Evolutionary conservation across 2,113 vertebrate genomes (phyloP).

Genomic region (Mesembrinibis cayennensis): DNA sequence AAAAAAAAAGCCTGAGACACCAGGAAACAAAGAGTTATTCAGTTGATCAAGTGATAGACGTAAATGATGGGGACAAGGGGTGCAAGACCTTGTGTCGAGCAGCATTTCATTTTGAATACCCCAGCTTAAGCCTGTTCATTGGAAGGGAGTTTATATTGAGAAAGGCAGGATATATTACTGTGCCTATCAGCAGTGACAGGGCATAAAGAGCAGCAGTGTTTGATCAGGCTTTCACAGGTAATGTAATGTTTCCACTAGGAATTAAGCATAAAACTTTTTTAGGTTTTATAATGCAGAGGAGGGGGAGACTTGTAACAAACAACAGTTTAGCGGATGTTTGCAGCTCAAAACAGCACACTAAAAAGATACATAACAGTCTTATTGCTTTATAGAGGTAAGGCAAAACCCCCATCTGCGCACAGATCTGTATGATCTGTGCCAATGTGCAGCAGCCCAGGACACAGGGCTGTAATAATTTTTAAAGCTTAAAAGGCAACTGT

Average conservation of each 20-base stretch:
- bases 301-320: background rate
- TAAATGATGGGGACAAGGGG: background rate
- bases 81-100: constrained; percentile 25
- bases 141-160: background rate
- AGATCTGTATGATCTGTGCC: background rate
- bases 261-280: constrained; percentile 47
- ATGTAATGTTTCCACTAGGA: constrained; percentile 63
- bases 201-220: constrained; percentile 58
- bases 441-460: background rate
- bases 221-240: constrained; percentile 47
- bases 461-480: background rate
- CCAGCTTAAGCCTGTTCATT: constrained; percentile 29
- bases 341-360: background rate
- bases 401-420: background rate
- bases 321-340: background rate
- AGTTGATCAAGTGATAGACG: constrained; percentile 33
- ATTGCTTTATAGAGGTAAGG: background rate
- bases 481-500: background rate
- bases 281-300: background rate
- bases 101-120: constrained; percentile 52
- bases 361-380: background rate
- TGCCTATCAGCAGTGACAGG: background rate
- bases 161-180: constrained; percentile 48
- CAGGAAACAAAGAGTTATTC: constrained; percentile 59
- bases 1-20: background rate